Conservation (phyloP, 2,113 vertebrate genomes). For the Cryptomyrus ogoouensis region DNA sequence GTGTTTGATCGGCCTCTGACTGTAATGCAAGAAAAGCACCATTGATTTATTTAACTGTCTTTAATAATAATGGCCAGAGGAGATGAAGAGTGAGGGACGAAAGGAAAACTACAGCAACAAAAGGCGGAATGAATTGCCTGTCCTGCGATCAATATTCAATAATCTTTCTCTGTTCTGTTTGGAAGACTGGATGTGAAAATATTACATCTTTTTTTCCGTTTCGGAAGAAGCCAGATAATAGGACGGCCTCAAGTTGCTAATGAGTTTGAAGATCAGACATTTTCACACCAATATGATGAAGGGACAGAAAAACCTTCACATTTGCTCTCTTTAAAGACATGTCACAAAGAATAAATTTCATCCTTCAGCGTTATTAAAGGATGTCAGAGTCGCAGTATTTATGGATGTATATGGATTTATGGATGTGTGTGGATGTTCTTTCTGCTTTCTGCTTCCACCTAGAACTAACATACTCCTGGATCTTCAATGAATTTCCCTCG, state of each 20-base stretch:
- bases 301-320: constrained; percentile 27
- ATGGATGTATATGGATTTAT: not conserved
- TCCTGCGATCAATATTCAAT: constrained; percentile 21
- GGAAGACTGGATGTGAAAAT: constrained; percentile 27
- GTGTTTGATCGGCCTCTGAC: not conserved
- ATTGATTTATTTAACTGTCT: constrained; percentile 8
- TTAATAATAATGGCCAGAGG: not conserved
- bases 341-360: not conserved
- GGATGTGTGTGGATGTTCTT: not conserved
- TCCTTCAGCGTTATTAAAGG: not conserved
- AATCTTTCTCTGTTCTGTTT: constrained; percentile 20
- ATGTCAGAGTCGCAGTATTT: not conserved
- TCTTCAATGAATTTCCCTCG: constrained; percentile 89
- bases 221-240: constrained; percentile 40
- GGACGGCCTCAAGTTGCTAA: constrained; percentile 25
- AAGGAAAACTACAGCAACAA: constrained; percentile 23
- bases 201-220: constrained; percentile 21
- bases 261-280: constrained; percentile 34
- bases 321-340: constrained; percentile 21
- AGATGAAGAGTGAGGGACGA: constrained; percentile 16
- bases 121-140: constrained; percentile 19
- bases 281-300: constrained; percentile 43
- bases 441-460: constrained; percentile 35
- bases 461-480: constrained; percentile 94
- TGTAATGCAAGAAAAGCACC: not conserved